Conservation (phyloP, 2,797 vertebrate species). For the Poecilia velifera region DNA sequence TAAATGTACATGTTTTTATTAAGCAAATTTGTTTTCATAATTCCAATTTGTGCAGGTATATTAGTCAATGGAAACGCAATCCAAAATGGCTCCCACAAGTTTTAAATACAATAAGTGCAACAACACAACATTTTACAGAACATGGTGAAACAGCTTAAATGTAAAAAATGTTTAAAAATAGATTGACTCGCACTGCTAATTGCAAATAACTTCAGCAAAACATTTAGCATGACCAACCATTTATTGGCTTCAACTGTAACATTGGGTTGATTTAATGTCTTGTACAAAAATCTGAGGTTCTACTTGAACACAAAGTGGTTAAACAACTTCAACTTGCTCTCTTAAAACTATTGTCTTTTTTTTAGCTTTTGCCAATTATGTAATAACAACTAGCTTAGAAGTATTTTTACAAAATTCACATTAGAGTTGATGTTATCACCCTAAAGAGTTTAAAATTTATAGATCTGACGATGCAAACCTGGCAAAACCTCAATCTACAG, state of each 20-base stretch:
- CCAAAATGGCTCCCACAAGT: not conserved
- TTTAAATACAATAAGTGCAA: not conserved
- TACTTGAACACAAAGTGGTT: not conserved
- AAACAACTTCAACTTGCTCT: not conserved
- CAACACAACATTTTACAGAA: not conserved
- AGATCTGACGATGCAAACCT: not conserved
- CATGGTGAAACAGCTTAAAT: not conserved
- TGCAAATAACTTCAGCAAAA: not conserved
- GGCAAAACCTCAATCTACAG: not conserved
- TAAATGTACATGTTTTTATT: too few relatives aligned
- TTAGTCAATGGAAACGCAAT: not conserved
- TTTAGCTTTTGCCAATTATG: not conserved
- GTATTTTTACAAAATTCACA: not conserved
- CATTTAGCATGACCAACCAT: not conserved
- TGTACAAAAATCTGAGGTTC: not conserved
- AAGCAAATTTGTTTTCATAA: too few relatives aligned
- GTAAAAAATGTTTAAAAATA: not conserved
- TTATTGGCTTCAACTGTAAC: not conserved
- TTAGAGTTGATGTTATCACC: not conserved
- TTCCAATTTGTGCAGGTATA: too few relatives aligned
- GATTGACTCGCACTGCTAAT: not conserved
- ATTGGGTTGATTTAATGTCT: not conserved
- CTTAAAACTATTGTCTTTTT: not conserved
- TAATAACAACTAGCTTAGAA: not conserved
- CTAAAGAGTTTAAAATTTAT: not conserved